These are phyloP conservation scores for Physocephala rufipes DNA, from an alignment of 2,888 invertebrate genomes.

Conservation along the genomic window DNA sequence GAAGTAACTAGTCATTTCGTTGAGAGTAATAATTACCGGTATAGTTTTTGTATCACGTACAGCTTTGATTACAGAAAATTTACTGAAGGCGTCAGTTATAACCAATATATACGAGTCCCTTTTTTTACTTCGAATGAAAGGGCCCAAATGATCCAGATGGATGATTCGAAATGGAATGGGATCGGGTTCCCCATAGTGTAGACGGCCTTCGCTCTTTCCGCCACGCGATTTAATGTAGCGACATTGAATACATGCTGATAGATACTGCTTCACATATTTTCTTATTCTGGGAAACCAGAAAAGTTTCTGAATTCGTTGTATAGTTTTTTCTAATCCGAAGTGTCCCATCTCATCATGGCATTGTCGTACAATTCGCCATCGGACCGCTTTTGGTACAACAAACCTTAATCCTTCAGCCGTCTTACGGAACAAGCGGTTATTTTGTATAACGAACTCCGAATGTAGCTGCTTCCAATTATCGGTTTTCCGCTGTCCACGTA, in stretches of 20 bases:
- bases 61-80: slow-evolving; percentile 38
- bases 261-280: slow-evolving; percentile 39
- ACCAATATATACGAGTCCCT: slow-evolving; percentile 32
- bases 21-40: not conserved
- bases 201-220: slow-evolving; percentile 35
- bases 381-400: slow-evolving; percentile 28
- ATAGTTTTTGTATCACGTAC: slow-evolving; percentile 22
- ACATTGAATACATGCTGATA: slow-evolving; percentile 40
- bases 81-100: slow-evolving; percentile 38
- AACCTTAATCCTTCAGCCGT: slow-evolving; percentile 34
- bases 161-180: slow-evolving; percentile 41
- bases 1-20: slow-evolving; percentile 12
- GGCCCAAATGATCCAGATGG: slow-evolving; percentile 42
- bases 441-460: slow-evolving; percentile 30
- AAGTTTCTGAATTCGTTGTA: slow-evolving; percentile 34
- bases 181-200: slow-evolving; percentile 31
- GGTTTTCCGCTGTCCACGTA: slow-evolving; percentile 8
- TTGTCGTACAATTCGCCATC: slow-evolving; percentile 41
- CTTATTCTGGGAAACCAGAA: slow-evolving; percentile 46
- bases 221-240: slow-evolving; percentile 33
- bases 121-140: slow-evolving; percentile 8
- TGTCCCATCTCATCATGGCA: slow-evolving; percentile 45
- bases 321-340: slow-evolving; percentile 42
- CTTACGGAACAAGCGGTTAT: slow-evolving; percentile 28
- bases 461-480: slow-evolving; percentile 6